A percentile compares a stretch with the other conserved stretches of the same genome.
phyloP scores from a whole-genome alignment of 2,888 invertebrate genomes.

The Adelognathus sp. region DNA sequence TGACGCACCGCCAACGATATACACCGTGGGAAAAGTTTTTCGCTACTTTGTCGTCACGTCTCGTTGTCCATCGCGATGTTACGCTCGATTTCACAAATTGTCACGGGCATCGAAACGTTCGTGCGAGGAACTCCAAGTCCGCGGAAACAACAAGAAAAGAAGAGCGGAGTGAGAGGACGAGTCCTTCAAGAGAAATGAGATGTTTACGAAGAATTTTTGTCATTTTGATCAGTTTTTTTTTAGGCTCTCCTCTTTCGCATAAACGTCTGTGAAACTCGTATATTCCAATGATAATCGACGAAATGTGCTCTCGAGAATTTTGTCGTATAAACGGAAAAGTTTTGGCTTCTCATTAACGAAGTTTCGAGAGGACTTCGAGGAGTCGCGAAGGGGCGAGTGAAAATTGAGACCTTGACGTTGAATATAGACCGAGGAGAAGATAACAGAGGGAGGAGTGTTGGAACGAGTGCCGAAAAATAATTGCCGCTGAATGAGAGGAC shows the following conservation, averaged over 20 bases:
- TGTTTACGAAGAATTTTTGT: no score
- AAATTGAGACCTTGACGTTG: background rate
- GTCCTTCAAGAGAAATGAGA: no score
- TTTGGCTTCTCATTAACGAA: slow-evolving; percentile 10
- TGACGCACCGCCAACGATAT: slow-evolving; percentile 1
- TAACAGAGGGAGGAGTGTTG: background rate
- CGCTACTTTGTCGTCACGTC: slow-evolving; percentile 24
- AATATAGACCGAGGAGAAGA: background rate
- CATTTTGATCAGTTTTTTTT: no score
- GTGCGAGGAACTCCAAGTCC: background rate
- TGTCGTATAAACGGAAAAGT: background rate
- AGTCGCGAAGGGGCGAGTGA: background rate
- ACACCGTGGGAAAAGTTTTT: slow-evolving; percentile 46
- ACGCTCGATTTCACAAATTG: slow-evolving; percentile 51
- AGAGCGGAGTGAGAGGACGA: background rate
- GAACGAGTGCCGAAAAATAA: slow-evolving; percentile 5
- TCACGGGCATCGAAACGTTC: slow-evolving; percentile 19
- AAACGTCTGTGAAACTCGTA: no score
- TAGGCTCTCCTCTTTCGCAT: no score
- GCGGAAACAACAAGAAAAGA: background rate
- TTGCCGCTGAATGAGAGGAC: background rate
- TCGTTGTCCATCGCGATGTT: slow-evolving; percentile 11
- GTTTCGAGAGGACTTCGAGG: background rate
- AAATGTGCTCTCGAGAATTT: background rate
- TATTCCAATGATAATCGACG: background rate